phyloP scores from a whole-genome alignment of 2,888 invertebrate genomes.

The Idaea aversata region DNA sequence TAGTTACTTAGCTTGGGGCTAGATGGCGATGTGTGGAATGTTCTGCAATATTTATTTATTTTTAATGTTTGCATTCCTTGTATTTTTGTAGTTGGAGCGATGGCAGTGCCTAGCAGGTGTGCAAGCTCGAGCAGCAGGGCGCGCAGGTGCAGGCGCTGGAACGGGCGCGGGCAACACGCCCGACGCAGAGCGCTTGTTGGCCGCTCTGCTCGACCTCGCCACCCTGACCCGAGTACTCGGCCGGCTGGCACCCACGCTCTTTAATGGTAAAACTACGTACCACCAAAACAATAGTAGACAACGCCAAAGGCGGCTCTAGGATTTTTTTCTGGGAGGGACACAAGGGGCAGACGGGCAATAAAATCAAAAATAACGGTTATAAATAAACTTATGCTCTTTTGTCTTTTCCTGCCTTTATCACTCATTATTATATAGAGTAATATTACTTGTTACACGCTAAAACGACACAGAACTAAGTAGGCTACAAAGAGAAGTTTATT shows the following conservation, averaged over 20 bases:
- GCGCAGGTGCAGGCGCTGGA: conserved; percentile 55
- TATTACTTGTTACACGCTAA: too few species aligned
- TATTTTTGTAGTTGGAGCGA: conserved; percentile 55
- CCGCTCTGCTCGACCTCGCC: conserved; percentile 71
- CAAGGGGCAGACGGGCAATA: not conserved
- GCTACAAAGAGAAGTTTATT: too few species aligned
- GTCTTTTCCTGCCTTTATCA: too few species aligned
- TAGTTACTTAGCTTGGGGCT: too few species aligned
- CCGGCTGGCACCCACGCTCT: conserved; percentile 65
- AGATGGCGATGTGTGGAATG: too few species aligned
- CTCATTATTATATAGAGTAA: too few species aligned
- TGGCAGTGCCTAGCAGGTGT: conserved; percentile 73
- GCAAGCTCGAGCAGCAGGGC: conserved; percentile 61
- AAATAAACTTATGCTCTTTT: too few species aligned
- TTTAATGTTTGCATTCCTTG: not conserved
- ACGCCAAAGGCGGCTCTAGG: conserved; percentile 19
- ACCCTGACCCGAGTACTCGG: conserved; percentile 72
- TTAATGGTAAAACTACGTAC: conserved; percentile 43
- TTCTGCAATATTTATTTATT: not conserved
- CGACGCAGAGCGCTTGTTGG: conserved; percentile 60
- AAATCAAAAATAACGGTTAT: too few species aligned
- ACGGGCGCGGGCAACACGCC: conserved; percentile 39
- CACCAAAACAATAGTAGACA: not conserved
- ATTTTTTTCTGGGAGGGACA: too few species aligned
- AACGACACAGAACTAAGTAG: too few species aligned